Evolutionary conservation across 2,888 invertebrate species (phyloP).

Genomic region (Thyatira batis): DNA sequence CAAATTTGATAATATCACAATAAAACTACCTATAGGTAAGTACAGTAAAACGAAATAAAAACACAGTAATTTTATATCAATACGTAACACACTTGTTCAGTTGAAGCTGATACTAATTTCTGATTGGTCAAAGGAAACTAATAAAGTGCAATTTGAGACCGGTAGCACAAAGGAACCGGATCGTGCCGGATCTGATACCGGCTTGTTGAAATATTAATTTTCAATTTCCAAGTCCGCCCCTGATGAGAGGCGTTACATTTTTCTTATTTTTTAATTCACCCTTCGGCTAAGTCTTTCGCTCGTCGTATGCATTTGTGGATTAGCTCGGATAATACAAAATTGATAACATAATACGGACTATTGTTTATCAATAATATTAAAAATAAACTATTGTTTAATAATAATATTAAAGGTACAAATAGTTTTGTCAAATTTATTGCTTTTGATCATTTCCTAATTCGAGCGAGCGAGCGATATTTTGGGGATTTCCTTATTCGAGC

Average conservation of each 20-base stretch:
- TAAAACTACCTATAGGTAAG: too few species aligned
- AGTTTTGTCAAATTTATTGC: too few species aligned
- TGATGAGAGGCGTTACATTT: conserved; percentile 34
- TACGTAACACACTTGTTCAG: neutral
- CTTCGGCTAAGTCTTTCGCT: neutral
- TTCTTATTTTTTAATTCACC: conserved; percentile 8
- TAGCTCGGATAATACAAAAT: neutral
- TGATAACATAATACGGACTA: too few species aligned
- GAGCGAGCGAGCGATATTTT: too few species aligned
- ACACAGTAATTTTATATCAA: neutral
- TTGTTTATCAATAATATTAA: too few species aligned
- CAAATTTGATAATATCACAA: too few species aligned
- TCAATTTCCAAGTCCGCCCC: conserved; percentile 47
- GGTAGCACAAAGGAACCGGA: conserved; percentile 44
- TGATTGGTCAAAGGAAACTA: conserved; percentile 64
- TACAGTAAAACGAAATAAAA: neutral
- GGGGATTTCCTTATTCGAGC: too few species aligned
- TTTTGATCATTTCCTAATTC: too few species aligned
- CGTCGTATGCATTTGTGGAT: neutral
- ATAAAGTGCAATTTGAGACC: conserved; percentile 29
- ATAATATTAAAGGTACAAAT: too few species aligned
- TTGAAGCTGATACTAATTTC: conserved; percentile 18
- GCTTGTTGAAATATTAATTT: conserved; percentile 61
- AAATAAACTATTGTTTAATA: too few species aligned
- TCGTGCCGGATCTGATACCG: conserved; percentile 23